Percentiles rank a stretch among this genome's conserved stretches.
These are phyloP conservation scores for Euura saliciscinereae DNA, from an alignment of 1,140 invertebrate genomes.

Conservation along the genomic window DNA sequence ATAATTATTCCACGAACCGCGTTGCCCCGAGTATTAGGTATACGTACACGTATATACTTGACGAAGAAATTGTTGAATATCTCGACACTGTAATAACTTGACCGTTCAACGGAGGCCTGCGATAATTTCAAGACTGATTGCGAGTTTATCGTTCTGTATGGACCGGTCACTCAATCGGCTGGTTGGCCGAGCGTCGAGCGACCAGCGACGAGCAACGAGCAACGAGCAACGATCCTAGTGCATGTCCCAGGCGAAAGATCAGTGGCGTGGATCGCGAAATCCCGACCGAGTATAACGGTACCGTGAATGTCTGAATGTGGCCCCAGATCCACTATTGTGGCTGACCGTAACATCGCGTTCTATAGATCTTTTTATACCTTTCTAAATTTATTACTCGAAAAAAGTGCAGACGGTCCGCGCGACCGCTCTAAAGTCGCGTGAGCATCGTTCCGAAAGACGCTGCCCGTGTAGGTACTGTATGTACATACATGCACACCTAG, in stretches of 20 bases:
- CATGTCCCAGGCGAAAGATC: neutral
- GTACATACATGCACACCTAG: neutral
- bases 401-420: neutral
- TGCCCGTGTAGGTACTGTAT: neutral
- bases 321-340: conserved; percentile 5
- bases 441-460: no score
- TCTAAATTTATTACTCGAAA: conserved; percentile 6
- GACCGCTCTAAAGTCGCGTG: no score
- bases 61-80: neutral
- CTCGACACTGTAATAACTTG: no score
- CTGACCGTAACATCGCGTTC: conserved; percentile 2
- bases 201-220: neutral
- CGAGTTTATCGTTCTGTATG: neutral
- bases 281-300: neutral
- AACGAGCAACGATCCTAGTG: neutral
- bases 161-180: neutral
- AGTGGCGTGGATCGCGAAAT: conserved; percentile 4
- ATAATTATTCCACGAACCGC: no score
- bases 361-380: conserved; percentile 6
- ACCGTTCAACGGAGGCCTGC: neutral
- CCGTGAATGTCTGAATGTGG: neutral
- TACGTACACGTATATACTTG: neutral
- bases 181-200: neutral
- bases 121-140: conserved; percentile 5
- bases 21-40: neutral